Base-by-base conservation (phyloP, 2,113 vertebrate genomes). In the Alces alces region DNA sequence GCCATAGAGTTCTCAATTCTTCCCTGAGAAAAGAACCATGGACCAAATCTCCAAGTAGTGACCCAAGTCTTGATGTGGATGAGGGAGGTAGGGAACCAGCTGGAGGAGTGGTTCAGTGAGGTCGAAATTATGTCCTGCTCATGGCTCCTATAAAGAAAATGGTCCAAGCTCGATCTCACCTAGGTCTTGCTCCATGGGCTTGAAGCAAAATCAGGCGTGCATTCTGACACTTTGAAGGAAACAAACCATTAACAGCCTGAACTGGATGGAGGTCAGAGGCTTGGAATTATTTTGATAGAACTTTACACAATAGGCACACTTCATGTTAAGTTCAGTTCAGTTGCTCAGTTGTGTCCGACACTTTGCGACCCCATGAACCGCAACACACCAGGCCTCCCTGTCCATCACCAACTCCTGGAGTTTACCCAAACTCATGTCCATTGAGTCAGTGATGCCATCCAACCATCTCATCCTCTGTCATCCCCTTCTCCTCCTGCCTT, bases 291-390 rank as follows among this genome's bases (percentile, higher is more conserved):
- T 52, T n/a, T 15, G 21, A 57, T 23, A 55, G 30, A 83, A 28
- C 27, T 55, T 78, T 47, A 27, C 2, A 28, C 39, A 50, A 43
- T 2, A 57, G 19, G 36, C 9, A 52, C 19, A 43, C 7, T 36
- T 19, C 17, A 0, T 27, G 19, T 9, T 33, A 33, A 36, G 64
- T 66, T 36, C 64, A 36, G 17, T 36, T 66, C 64, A 66, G 33
- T 66, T 19, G 33, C 33, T 66, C 33, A 36, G 17, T 5, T 8
- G 10, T 66, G 64, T 66, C 64, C 0, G 0, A 21, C 4, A 36
- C 4, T 66, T 21, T 21, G n/a, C 0, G n/a, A 66, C 64, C n/a
- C n/a, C 17, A 21, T 66, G n/a, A 66, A 66, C 17, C 0, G 0
- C n/a, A 66, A 33, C 64, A 66, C 9, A 11, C n/a, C n/a, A 66